Percentiles rank a stretch among this genome's conserved stretches.
These are phyloP conservation scores for Phoeniculus purpureus DNA, from an alignment of 2,797 vertebrate species.

Conservation along the genomic window DNA sequence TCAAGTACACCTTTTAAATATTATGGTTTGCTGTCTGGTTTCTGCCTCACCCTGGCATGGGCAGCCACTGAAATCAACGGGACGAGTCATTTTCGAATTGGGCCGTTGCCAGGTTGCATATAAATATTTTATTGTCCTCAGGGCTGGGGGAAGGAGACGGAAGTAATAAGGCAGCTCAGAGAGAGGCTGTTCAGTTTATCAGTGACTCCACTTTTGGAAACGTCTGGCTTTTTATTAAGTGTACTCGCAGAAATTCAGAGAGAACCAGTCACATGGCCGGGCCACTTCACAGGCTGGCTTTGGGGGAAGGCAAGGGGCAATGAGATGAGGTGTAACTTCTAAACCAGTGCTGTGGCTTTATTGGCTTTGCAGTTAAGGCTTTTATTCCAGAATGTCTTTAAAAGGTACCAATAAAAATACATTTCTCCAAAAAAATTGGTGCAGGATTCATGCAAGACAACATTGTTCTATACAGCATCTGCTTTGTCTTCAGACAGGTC, in stretches of 20 bases:
- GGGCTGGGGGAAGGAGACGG: constrained; percentile 28
- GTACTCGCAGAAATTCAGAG: not conserved
- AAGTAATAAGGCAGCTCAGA: constrained; percentile 50
- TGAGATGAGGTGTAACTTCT: not conserved
- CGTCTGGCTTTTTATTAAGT: constrained; percentile 30
- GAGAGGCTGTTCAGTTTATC: constrained; percentile 34
- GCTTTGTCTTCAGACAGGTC: not conserved
- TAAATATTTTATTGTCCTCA: constrained; percentile 63
- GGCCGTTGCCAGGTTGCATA: constrained; percentile 14
- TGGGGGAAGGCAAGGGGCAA: not conserved
- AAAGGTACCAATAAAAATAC: not conserved
- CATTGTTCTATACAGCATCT: not conserved
- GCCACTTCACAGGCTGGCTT: not conserved
- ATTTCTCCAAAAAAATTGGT: not conserved
- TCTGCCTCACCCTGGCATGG: not conserved
- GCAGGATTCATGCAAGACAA: not conserved
- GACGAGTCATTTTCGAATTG: constrained; percentile 35
- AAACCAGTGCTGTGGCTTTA: not conserved
- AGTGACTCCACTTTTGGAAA: constrained; percentile 30
- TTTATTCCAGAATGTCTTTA: not conserved
- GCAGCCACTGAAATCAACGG: constrained; percentile 10
- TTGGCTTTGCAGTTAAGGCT: not conserved
- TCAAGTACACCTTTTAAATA: constrained; percentile 3
- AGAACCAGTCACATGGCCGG: not conserved
- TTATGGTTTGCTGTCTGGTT: not conserved